Percentiles rank a stretch among this genome's conserved stretches.
phyloP scores from a whole-genome alignment of 1,140 invertebrate species.

The Meloidogyne exigua region DNA sequence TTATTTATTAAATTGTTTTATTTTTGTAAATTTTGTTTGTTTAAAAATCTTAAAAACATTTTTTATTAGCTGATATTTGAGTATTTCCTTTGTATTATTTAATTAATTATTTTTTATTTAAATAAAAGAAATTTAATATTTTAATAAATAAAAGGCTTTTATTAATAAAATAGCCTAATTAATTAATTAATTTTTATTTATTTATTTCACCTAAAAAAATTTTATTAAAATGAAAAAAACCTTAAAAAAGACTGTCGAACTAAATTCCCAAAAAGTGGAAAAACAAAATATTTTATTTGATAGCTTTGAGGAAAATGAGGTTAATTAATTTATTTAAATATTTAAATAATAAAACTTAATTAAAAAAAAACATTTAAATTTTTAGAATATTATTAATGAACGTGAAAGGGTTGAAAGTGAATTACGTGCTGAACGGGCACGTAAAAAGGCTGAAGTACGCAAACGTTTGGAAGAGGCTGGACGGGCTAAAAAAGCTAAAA shows the following conservation, averaged over 20 bases:
- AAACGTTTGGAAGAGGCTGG: slow-evolving; percentile 57
- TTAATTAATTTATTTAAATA: neutral
- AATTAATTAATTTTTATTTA: neutral
- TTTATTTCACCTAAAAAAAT: neutral
- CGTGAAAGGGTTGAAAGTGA: slow-evolving; percentile 17
- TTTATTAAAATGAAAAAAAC: neutral
- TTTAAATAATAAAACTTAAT: too few relatives aligned
- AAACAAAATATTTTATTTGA: neutral
- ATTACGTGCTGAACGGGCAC: slow-evolving; percentile 43
- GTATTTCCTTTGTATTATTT: too few relatives aligned
- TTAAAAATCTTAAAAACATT: too few relatives aligned
- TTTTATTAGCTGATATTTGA: too few relatives aligned
- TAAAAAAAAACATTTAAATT: too few relatives aligned
- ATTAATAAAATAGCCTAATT: too few relatives aligned
- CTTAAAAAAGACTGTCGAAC: neutral
- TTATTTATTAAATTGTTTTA: too few relatives aligned
- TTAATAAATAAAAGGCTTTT: too few relatives aligned
- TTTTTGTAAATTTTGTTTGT: too few relatives aligned
- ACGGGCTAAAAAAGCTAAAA: slow-evolving; percentile 55
- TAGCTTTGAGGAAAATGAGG: neutral
- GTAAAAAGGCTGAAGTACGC: slow-evolving; percentile 56
- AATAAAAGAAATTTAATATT: neutral
- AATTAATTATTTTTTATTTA: too few relatives aligned
- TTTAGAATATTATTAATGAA: neutral
- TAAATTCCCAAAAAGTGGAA: neutral